Evolutionary conservation across 2,113 vertebrate genomes (phyloP).

Genomic region (Hipposideros armiger): DNA sequence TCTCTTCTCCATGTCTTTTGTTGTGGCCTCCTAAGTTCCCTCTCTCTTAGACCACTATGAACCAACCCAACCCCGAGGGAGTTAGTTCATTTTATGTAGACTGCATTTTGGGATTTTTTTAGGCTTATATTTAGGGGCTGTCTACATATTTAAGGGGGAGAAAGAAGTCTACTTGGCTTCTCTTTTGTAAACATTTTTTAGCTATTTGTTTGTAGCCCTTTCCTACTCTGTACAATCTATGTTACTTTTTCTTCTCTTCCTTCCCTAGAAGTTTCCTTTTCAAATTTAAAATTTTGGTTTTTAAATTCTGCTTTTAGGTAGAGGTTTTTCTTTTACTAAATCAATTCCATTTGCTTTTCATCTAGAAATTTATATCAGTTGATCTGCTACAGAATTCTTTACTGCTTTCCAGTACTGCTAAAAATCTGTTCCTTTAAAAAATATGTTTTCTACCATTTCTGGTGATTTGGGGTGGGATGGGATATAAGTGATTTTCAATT

Average conservation of each 20-base stretch:
- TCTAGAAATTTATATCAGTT: background rate
- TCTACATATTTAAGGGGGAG: background rate
- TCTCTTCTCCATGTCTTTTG: too few relatives aligned
- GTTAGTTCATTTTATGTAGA: background rate
- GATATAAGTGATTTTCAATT: background rate
- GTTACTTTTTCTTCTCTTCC: background rate
- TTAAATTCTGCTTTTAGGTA: background rate
- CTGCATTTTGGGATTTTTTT: background rate
- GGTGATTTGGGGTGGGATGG: background rate
- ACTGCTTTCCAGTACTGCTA: background rate
- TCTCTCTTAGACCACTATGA: background rate
- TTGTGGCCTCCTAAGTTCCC: background rate
- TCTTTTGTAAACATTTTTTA: background rate
- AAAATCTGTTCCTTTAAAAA: background rate
- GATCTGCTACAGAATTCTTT: background rate
- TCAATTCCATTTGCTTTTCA: background rate
- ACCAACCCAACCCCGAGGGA: background rate
- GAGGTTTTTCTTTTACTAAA: background rate
- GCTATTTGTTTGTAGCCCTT: background rate
- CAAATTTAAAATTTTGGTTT: background rate
- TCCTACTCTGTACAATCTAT: background rate
- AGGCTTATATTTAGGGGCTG: background rate
- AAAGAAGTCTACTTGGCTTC: background rate
- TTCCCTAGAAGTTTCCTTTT: background rate
- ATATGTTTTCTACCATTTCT: background rate